A percentile compares a stretch with the other conserved stretches of the same genome.
Evolutionary conservation across 2,113 vertebrate species (phyloP).

Genomic region (Felis chaus): DNA sequence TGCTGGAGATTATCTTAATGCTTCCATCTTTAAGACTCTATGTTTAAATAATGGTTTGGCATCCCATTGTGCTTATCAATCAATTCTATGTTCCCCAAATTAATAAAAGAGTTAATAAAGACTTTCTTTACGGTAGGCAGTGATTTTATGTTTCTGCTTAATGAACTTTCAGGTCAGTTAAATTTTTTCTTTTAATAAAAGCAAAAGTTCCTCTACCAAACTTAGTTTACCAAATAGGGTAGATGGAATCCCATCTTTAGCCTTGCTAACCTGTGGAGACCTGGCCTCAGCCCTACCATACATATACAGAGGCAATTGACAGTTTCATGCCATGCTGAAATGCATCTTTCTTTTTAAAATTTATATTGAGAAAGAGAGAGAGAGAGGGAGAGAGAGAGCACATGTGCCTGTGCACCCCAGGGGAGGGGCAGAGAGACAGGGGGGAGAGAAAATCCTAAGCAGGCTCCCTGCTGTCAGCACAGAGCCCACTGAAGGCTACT

Average conservation of each 20-base stretch:
- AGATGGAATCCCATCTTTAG: background rate
- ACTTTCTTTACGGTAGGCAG: background rate
- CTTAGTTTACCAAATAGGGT: background rate
- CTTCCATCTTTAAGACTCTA: background rate
- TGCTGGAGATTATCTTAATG: background rate
- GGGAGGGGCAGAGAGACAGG: too few relatives aligned
- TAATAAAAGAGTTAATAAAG: background rate
- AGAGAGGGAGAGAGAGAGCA: too few relatives aligned
- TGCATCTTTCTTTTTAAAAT: background rate
- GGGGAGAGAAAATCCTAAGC: too few relatives aligned
- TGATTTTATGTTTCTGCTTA: background rate
- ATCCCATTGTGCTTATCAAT: background rate
- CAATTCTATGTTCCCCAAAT: background rate
- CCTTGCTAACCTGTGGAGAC: background rate
- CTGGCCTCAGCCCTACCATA: rapidly evolving
- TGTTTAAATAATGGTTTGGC: background rate
- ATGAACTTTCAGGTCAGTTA: background rate
- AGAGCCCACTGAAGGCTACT: too few relatives aligned
- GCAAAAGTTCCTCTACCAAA: background rate
- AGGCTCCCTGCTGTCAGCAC: too few relatives aligned
- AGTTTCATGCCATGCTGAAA: background rate
- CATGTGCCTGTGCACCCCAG: too few relatives aligned
- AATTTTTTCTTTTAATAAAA: background rate
- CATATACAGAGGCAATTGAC: rapidly evolving
- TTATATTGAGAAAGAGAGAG: too few relatives aligned